Evolutionary conservation across 1,140 invertebrate genomes (phyloP).

Genomic region (Triops cancriformis): DNA sequence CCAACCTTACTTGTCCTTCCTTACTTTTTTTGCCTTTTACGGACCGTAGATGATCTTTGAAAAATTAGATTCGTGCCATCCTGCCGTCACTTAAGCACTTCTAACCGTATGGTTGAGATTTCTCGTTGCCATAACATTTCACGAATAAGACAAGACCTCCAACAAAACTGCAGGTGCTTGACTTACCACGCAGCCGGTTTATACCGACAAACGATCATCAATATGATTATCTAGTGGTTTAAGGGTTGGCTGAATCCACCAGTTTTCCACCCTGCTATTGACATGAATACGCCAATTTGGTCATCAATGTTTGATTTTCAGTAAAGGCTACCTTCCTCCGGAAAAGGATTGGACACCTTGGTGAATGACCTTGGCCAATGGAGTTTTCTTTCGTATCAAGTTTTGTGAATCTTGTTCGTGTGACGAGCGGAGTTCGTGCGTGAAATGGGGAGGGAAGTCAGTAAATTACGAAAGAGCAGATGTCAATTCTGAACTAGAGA

Average conservation of each 20-base stretch:
- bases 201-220: background rate
- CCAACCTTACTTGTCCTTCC: background rate
- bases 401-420: background rate
- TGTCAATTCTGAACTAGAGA: background rate
- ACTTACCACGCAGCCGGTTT: background rate
- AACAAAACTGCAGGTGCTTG: background rate
- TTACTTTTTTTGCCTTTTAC: background rate
- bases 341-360: background rate
- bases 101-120: background rate
- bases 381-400: background rate
- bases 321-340: background rate
- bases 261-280: background rate
- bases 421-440: background rate
- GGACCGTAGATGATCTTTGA: background rate
- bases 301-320: background rate
- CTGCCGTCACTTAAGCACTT: background rate
- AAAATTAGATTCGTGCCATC: background rate
- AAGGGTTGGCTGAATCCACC: background rate
- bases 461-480: background rate
- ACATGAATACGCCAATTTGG: constrained; percentile 1
- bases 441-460: background rate
- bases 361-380: background rate
- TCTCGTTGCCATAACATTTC: background rate
- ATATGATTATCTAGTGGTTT: background rate
- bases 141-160: background rate